Base-by-base conservation (phyloP, 2,797 vertebrate species). In the Hydrophis major region DNA sequence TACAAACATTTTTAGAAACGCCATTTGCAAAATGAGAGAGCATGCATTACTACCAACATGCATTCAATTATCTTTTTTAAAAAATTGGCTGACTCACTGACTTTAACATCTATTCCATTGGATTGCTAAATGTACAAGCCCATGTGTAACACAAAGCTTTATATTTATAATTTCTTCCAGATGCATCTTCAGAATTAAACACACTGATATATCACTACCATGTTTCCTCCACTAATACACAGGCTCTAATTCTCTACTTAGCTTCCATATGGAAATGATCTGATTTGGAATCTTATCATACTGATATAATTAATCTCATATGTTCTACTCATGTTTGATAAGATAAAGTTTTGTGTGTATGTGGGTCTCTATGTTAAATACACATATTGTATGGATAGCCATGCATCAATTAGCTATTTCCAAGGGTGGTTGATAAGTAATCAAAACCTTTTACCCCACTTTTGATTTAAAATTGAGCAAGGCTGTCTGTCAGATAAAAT, bases 91-190 rank as follows among this genome's bases (percentile, higher is more conserved):
- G 78, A 57, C 25, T 32, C 66, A 83, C 4, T 90, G 69, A 57
- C 66, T 59, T 78, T 90, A 83, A 90, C 32, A 59, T 55, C 89
- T 56, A 90, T 13, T 27, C 42, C 42, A 87, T 20, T 91, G 6
- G 16, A 53, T 91, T 53, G 4, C 2, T 86, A 91, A 55, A 60
- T 42, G 56, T 61, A 32, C 63, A 90, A 4, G 47, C n/a, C 50
- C 22, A 50, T 61, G 42, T 61, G 42, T 20, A 83, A 16, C 78
- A 42, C 78, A 90, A 57, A 78, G 66, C 53, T 74, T 74, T 56
- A 53, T 57, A 74, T 90, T 90, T 90, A 78, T 83, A 83, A 83
- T 90, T 83, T 57, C 32, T 78, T 90, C 69, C 61, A 90, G 55
- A 47, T 14, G 78, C 32, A 57, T 59, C 55, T 83, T 56, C 89